Evolutionary conservation across 1,140 invertebrate genomes (phyloP).

Genomic region (Solenopsis invicta): DNA sequence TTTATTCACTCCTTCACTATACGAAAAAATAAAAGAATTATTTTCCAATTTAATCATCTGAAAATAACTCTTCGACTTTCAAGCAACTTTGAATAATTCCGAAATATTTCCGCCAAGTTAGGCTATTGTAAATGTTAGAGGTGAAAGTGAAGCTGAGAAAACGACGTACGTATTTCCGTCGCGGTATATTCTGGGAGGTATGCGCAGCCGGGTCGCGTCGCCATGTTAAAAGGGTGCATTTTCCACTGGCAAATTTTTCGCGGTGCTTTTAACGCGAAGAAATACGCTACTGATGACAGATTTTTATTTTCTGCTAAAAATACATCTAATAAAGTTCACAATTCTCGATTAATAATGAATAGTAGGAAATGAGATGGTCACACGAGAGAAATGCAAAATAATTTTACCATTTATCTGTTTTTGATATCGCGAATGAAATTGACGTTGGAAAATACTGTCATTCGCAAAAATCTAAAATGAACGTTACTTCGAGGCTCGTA

Average conservation of each 20-base stretch:
- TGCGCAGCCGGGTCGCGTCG: constrained; percentile 58
- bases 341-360: not conserved
- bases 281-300: not conserved
- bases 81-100: not conserved
- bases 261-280: not conserved
- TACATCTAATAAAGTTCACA: not conserved
- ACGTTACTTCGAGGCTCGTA: constrained; percentile 21
- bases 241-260: constrained; percentile 65
- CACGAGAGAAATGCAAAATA: not conserved
- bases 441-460: not conserved
- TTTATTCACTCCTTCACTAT: not conserved
- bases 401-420: not conserved
- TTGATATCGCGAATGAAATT: not conserved
- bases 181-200: constrained; percentile 77
- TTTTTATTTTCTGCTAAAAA: not conserved
- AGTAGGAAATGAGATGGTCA: not conserved
- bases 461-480: constrained; percentile 28
- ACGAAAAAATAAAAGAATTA: too few relatives aligned
- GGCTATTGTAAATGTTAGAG: constrained; percentile 64
- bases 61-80: too few relatives aligned
- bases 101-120: constrained; percentile 3
- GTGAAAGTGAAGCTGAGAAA: constrained; percentile 64
- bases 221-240: constrained; percentile 63
- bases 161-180: constrained; percentile 75
- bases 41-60: constrained; percentile 31